Percentiles rank a stretch among this genome's conserved stretches.
phyloP scores from a whole-genome alignment of 2,113 vertebrate species.

The Capreolus pygargus region DNA sequence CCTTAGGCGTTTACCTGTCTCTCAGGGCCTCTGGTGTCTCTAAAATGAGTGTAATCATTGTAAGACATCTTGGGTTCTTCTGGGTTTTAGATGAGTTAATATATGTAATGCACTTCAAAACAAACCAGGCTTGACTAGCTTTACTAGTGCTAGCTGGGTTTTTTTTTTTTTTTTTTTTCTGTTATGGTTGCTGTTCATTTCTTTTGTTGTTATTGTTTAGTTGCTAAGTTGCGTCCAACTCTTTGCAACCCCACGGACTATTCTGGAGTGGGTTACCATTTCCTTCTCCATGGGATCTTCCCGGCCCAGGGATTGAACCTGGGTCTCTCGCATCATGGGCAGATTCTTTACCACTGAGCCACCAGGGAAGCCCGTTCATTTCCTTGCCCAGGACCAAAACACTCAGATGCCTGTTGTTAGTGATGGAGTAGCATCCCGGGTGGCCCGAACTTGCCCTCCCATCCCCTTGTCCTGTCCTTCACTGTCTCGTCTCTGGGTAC shows the following conservation, averaged over 20 bases:
- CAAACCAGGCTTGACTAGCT: background rate
- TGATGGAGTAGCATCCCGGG: fast-evolving
- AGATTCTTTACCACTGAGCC: background rate
- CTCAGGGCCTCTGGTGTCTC: background rate
- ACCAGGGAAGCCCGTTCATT: background rate
- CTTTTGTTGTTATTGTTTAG: background rate
- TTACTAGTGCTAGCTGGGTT: background rate
- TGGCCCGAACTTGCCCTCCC: background rate
- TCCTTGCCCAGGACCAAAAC: background rate
- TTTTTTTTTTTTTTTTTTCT: background rate
- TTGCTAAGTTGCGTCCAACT: background rate
- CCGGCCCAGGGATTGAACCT: background rate
- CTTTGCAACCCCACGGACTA: background rate
- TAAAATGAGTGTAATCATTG: background rate
- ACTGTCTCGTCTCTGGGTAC: background rate
- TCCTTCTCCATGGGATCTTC: background rate
- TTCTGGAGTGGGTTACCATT: background rate
- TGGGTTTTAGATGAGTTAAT: background rate
- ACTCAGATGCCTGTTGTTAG: background rate
- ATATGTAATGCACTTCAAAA: background rate
- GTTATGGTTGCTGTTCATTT: background rate
- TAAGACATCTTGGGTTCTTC: background rate
- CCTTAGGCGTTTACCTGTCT: background rate
- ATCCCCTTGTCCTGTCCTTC: background rate
- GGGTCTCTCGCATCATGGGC: background rate